Evolutionary conservation across 2,888 invertebrate genomes (phyloP).

Genomic region (Tryphoninae sp.): DNA sequence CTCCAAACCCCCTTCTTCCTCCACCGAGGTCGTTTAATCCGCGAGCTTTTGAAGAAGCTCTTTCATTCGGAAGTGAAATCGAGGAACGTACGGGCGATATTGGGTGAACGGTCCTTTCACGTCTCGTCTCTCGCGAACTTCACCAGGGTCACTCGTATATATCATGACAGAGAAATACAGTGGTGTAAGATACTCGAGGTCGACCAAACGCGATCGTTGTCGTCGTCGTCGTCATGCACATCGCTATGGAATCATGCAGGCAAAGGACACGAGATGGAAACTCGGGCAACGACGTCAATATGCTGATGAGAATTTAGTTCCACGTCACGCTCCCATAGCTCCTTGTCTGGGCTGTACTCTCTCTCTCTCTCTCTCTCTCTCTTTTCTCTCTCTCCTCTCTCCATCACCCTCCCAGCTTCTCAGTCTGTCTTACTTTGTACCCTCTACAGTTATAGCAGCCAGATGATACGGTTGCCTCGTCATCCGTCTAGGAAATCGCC

Average conservation of each 20-base stretch:
- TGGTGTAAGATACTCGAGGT: conserved; percentile 36
- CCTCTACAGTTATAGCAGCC: conserved; percentile 28
- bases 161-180: conserved; percentile 21
- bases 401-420: conserved; percentile 67
- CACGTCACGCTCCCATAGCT: conserved; percentile 68
- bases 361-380: conserved; percentile 12
- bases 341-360: conserved; percentile 56
- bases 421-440: conserved; percentile 6
- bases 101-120: conserved; percentile 18
- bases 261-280: conserved; percentile 54
- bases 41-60: conserved; percentile 7
- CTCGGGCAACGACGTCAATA: conserved; percentile 66
- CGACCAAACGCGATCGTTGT: conserved; percentile 39
- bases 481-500: conserved; percentile 48
- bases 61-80: conserved; percentile 31
- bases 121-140: conserved; percentile 18
- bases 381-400: conserved; percentile 52
- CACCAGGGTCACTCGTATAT: background rate
- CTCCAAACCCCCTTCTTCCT: background rate
- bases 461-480: conserved; percentile 26
- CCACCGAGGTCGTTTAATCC: background rate
- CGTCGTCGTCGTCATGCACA: conserved; percentile 35
- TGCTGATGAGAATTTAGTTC: conserved; percentile 74
- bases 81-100: conserved; percentile 23
- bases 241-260: conserved; percentile 29